Evolutionary conservation across 2,888 invertebrate species (phyloP), one percentile per base, ranked within the genome.

Genomic region (Ichneumoninae sp.): DNA sequence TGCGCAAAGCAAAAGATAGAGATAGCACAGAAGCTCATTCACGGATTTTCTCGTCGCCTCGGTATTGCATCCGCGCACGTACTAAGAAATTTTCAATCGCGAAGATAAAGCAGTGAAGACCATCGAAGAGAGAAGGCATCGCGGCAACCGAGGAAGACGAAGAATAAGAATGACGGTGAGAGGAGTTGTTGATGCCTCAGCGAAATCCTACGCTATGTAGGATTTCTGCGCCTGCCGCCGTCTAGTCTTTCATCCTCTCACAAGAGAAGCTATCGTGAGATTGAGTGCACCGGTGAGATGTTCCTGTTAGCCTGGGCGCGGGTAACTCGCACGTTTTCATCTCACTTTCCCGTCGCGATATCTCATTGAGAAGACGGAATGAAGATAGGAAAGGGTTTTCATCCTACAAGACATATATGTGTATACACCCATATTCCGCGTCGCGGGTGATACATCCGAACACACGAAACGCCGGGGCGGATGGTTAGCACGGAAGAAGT

Each of bases 271-370:
- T 74, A 79, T 81, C 57, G 57, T 22, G 63, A 78, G 74, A 84
- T 84, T 81, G 81, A 81, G 78, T 60, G 74, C 70, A 75, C 70
- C 69, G 47, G 57, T 68, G 63, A 81, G 81, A 84, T 81, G 40
- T 65, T 81, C 50, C 26, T 36, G 13, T 69, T 30, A 69, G 26
- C 69, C n/a, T 63, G 44, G 4, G 69, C 36, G 47, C 16, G 54
- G 70, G 57, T 65, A 63, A 33, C 26, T 57, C 16, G 22, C 44
- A 65, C 66, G 5, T 50, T 36, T 60, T 73, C 60, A 50, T 26
- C 54, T 40, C 60, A 26, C 30, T 50, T 50, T 50, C 16, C 71
- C 19, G 50, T 52, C 40, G 47, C 40, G 68, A 70, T 80, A 80
- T 75, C 66, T 80, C 80, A 83, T 80, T 54, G 75, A 70, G 70